phyloP scores from a whole-genome alignment of 2,113 vertebrate genomes.

The Prunella fulvescens region DNA sequence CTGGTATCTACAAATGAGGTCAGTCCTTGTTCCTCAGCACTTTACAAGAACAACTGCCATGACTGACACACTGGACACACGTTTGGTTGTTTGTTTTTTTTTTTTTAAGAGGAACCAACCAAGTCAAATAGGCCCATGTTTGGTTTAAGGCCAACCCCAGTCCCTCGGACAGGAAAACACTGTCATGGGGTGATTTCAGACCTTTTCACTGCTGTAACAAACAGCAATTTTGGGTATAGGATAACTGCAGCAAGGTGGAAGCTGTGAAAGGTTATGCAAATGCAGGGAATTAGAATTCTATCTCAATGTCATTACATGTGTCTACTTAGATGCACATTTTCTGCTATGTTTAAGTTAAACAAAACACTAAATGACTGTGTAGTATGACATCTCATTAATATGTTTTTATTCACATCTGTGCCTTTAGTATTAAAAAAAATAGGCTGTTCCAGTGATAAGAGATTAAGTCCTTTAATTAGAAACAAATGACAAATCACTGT shows the following conservation, averaged over 20 bases:
- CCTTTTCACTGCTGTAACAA: neutral
- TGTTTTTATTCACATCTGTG: conserved; percentile 88
- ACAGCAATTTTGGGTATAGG: conserved; percentile 39
- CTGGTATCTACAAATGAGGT: neutral
- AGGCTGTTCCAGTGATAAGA: conserved; percentile 88
- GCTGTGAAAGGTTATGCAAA: conserved; percentile 76
- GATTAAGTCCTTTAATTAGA: conserved; percentile 92
- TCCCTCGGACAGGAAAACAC: neutral
- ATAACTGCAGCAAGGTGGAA: conserved; percentile 70
- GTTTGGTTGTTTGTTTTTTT: neutral
- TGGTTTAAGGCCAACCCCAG: neutral
- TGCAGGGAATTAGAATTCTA: conserved; percentile 73
- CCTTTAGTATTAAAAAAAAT: conserved; percentile 88
- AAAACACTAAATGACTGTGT: conserved; percentile 82
- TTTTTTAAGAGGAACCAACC: neutral
- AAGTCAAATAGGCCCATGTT: neutral
- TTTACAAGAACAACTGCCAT: neutral
- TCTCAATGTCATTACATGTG: conserved; percentile 74
- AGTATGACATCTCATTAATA: conserved; percentile 81
- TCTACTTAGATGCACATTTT: conserved; percentile 81
- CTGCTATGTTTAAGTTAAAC: conserved; percentile 87
- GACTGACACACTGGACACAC: neutral
- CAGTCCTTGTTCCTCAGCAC: neutral
- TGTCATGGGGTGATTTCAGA: neutral
- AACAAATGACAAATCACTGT: conserved; percentile 97